phyloP scores from a whole-genome alignment of 2,113 vertebrate genomes.

The Stegastes partitus region DNA sequence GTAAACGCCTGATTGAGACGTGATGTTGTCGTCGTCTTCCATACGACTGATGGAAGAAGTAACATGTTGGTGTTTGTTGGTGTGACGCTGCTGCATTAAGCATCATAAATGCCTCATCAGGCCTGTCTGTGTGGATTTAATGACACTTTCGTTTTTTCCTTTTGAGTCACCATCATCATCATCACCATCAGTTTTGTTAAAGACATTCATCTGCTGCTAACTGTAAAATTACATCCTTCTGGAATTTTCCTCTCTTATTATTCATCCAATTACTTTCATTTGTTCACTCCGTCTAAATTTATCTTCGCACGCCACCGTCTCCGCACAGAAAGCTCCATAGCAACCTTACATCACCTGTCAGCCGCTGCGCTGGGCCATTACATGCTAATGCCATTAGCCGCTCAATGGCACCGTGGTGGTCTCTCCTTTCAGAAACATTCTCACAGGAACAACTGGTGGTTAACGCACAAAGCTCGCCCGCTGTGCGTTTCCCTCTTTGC shows the following conservation, averaged over 20 bases:
- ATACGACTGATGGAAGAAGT: neutral
- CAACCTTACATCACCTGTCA: constrained; percentile 48
- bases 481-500: constrained; percentile 38
- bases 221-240: neutral
- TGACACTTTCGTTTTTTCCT: neutral
- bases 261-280: neutral
- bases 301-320: constrained; percentile 9
- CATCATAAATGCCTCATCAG: neutral
- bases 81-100: neutral
- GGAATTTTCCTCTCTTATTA: neutral
- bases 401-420: constrained; percentile 60
- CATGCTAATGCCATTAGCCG: constrained; percentile 41
- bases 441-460: constrained; percentile 44
- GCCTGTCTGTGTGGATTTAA: neutral
- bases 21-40: neutral
- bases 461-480: constrained; percentile 51
- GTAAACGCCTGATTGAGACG: neutral
- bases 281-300: neutral
- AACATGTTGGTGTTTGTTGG: neutral
- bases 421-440: constrained; percentile 41
- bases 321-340: constrained; percentile 24
- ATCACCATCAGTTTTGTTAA: neutral
- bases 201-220: neutral
- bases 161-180: neutral
- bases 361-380: constrained; percentile 31